Percentiles rank a stretch among this genome's conserved stretches.
phyloP scores from a whole-genome alignment of 2,888 invertebrate species.

The Hirtodrosophila trivittata region DNA sequence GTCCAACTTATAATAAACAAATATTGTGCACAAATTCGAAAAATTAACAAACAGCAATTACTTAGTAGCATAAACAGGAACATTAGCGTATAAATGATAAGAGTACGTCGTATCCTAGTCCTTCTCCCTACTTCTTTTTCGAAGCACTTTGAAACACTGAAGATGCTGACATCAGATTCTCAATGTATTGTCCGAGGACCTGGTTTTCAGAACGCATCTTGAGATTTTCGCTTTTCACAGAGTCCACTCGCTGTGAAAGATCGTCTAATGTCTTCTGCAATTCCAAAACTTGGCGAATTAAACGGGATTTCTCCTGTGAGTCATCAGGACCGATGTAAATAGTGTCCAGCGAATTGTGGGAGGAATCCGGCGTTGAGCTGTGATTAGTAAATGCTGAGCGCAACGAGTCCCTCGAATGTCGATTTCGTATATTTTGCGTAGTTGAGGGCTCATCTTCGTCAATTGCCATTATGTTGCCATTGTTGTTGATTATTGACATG shows the following conservation, averaged over 20 bases:
- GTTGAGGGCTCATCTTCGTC: slow-evolving; percentile 89
- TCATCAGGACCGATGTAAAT: slow-evolving; percentile 92
- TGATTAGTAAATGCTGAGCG: slow-evolving; percentile 95
- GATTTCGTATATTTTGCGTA: slow-evolving; percentile 85
- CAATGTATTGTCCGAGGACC: slow-evolving; percentile 99
- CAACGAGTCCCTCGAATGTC: slow-evolving; percentile 94
- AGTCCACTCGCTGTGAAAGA: slow-evolving; percentile 98
- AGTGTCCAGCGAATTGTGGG: slow-evolving; percentile 88
- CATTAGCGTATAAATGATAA: slow-evolving; percentile 51
- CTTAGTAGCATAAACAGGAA: slow-evolving; percentile 46
- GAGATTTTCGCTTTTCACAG: slow-evolving; percentile 99
- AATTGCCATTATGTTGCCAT: slow-evolving; percentile 94
- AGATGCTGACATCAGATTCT: slow-evolving; percentile 99
- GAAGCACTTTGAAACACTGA: slow-evolving; percentile 96
- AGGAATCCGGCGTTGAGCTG: slow-evolving; percentile 89
- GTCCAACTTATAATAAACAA: slow-evolving; percentile 43
- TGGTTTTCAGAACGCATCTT: slow-evolving; percentile 99
- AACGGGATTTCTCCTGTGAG: slow-evolving; percentile 97
- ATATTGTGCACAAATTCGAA: slow-evolving; percentile 72
- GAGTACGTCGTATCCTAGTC: slow-evolving; percentile 16
- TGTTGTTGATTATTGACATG: slow-evolving; percentile 85
- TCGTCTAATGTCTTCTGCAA: slow-evolving; percentile 99
- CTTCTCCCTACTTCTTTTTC: slow-evolving; percentile 90
- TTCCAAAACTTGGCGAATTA: slow-evolving; percentile 98
- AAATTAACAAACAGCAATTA: slow-evolving; percentile 58